A percentile compares a stretch with the other conserved stretches of the same genome.
phyloP scores from a whole-genome alignment of 2,113 vertebrate genomes.

The Scomber colias region DNA sequence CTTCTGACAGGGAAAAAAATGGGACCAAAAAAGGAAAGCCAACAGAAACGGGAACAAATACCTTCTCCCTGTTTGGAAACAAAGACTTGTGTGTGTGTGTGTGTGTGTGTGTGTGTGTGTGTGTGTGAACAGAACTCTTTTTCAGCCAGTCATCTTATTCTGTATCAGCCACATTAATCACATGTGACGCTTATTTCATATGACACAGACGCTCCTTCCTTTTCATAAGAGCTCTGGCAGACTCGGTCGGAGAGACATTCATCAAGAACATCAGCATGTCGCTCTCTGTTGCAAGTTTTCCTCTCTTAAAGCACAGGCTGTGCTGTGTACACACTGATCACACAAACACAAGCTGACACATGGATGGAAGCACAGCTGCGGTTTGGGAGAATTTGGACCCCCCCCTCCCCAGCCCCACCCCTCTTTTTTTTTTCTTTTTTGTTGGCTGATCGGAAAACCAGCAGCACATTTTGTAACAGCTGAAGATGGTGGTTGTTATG shows the following conservation, averaged over 20 bases:
- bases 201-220: background rate
- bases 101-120: no score
- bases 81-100: no score
- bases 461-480: slow-evolving; percentile 27
- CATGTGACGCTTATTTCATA: background rate
- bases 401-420: no score
- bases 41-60: slow-evolving; percentile 42
- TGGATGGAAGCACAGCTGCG: slow-evolving; percentile 33
- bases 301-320: slow-evolving; percentile 12
- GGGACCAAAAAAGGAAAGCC: slow-evolving; percentile 6
- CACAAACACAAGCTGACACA: slow-evolving; percentile 41
- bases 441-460: slow-evolving; percentile 36
- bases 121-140: background rate
- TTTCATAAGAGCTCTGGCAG: background rate
- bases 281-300: slow-evolving; percentile 9
- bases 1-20: background rate
- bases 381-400: slow-evolving; percentile 15
- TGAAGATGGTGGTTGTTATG: slow-evolving; percentile 17
- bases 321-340: slow-evolving; percentile 4
- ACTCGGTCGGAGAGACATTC: slow-evolving; percentile 16
- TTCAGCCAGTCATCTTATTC: background rate
- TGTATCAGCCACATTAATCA: background rate
- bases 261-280: slow-evolving; percentile 25
- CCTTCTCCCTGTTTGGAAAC: slow-evolving; percentile 1
- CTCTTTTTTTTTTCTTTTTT: background rate